Evolutionary conservation across 2,888 invertebrate genomes (phyloP).

Genomic region (Eugnorisma glareosa): DNA sequence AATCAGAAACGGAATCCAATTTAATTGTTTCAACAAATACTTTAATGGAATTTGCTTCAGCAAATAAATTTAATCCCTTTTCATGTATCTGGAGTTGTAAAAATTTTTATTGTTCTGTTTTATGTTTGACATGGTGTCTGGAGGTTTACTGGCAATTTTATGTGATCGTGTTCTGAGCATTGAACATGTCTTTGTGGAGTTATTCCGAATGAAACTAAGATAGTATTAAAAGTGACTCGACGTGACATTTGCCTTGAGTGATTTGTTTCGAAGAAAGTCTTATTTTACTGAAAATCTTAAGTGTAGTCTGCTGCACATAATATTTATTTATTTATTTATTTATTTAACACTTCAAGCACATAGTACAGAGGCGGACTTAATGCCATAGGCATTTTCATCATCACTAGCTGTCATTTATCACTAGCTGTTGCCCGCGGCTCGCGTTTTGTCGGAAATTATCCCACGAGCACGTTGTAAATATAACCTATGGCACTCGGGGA

Average conservation of each 20-base stretch:
- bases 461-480: no score
- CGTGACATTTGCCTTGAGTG: conserved; percentile 19
- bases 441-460: no score
- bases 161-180: conserved; percentile 73
- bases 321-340: no score
- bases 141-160: conserved; percentile 77
- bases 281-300: not conserved
- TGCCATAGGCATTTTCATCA: no score
- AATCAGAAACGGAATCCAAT: conserved; percentile 61
- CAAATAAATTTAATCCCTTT: conserved; percentile 76
- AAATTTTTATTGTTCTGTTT: conserved; percentile 78
- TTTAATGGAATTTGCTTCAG: conserved; percentile 67
- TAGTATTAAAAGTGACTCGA: conserved; percentile 49
- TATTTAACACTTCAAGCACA: no score
- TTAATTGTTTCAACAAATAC: conserved; percentile 68
- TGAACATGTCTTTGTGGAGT: conserved; percentile 66
- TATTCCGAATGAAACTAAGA: conserved; percentile 43
- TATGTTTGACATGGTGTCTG: conserved; percentile 74
- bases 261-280: conserved; percentile 21
- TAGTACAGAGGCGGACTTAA: no score
- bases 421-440: no score
- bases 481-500: no score
- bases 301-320: no score
- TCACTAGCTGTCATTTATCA: no score
- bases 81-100: conserved; percentile 79